Evolutionary conservation across 2,113 vertebrate species (phyloP).

Genomic region (Eptesicus fuscus): DNA sequence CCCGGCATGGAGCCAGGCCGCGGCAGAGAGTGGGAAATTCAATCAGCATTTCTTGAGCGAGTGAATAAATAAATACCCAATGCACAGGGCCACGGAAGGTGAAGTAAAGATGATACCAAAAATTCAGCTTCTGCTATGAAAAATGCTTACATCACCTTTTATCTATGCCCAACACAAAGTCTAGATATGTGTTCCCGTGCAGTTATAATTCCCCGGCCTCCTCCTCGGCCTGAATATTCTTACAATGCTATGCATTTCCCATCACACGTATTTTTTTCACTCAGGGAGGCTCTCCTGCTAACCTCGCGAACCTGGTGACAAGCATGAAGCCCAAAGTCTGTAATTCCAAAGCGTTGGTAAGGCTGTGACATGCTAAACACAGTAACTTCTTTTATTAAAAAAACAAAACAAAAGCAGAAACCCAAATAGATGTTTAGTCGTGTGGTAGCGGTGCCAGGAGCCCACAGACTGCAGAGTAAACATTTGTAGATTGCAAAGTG

Average conservation of each 20-base stretch:
- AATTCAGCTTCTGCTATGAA: constrained; percentile 55
- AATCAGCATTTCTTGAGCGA: constrained; percentile 6
- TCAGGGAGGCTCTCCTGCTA: constrained; percentile 75
- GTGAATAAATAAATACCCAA: not conserved
- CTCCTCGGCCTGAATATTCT: not conserved
- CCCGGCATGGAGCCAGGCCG: not conserved
- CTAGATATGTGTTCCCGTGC: not conserved
- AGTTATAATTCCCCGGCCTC: constrained; percentile 46
- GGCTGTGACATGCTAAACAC: not conserved
- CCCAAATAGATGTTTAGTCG: constrained; percentile 59
- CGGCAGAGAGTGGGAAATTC: not conserved
- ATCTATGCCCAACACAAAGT: constrained; percentile 29
- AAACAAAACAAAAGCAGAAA: not conserved
- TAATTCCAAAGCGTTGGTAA: not conserved
- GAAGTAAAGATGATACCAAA: constrained; percentile 41
- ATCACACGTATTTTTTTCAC: constrained; percentile 45
- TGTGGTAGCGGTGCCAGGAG: constrained; percentile 37
- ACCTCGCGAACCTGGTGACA: constrained; percentile 70
- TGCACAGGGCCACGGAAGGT: not conserved
- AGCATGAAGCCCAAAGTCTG: constrained; percentile 68
- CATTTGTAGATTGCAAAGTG: constrained; percentile 66
- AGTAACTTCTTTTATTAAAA: constrained; percentile 7
- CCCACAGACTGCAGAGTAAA: constrained; percentile 47
- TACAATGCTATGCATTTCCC: constrained; percentile 26
- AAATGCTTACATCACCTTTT: not conserved